These are phyloP conservation scores for Misgurnus anguillicaudatus DNA, from an alignment of 2,113 vertebrate species.

Conservation along the genomic window DNA sequence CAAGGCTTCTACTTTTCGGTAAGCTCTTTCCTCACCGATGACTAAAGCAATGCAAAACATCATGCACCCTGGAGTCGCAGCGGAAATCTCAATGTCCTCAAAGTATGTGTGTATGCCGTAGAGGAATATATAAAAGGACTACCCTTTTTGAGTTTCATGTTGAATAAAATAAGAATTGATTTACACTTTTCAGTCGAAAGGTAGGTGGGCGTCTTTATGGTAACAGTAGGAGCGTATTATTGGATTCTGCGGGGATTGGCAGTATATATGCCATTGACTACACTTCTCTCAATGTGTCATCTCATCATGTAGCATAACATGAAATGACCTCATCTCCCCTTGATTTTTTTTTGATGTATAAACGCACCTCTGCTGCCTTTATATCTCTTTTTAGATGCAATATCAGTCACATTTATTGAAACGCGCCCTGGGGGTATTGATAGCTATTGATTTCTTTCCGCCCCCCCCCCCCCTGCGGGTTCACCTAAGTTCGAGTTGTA, in stretches of 20 bases:
- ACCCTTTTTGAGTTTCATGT: neutral
- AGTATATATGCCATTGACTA: conserved; percentile 6
- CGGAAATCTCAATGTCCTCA: neutral
- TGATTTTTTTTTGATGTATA: conserved; percentile 28
- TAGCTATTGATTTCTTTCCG: conserved; percentile 19
- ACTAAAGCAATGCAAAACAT: conserved; percentile 17
- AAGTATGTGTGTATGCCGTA: neutral
- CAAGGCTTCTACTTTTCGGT: conserved; percentile 32
- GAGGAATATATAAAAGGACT: neutral
- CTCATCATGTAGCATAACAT: neutral
- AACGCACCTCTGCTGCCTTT: neutral
- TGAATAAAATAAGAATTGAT: conserved; percentile 4
- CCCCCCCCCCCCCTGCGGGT: neutral
- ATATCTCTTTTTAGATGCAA: conserved; percentile 15
- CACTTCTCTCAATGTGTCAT: neutral
- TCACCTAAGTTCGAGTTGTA: neutral
- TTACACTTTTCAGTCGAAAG: neutral
- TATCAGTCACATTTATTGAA: conserved; percentile 21
- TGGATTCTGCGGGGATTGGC: conserved; percentile 14
- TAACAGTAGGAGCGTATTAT: conserved; percentile 36
- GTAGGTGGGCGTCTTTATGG: conserved; percentile 6
- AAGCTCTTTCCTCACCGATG: conserved; percentile 41
- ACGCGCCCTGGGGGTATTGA: neutral
- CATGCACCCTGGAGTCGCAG: conserved; percentile 8
- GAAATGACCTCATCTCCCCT: conserved; percentile 21